phyloP scores from a whole-genome alignment of 2,888 invertebrate species.

The Eudasyphora cyanicolor region DNA sequence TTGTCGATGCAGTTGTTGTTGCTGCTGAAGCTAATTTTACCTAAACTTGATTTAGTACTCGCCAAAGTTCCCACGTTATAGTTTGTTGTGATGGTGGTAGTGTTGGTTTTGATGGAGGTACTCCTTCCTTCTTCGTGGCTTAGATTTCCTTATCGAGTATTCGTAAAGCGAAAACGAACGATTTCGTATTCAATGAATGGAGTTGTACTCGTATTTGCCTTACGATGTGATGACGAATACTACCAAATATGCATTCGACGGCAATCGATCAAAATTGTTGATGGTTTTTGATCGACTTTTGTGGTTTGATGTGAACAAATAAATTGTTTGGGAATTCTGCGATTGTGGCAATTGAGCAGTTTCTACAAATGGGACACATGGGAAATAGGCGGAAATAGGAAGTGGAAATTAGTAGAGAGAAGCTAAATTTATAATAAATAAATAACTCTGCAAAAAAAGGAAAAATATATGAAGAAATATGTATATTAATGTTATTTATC shows the following conservation, averaged over 20 bases:
- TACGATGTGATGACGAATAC: neutral
- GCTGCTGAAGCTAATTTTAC: conserved; percentile 41
- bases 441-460: too few species aligned
- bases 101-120: neutral
- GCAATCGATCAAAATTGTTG: conserved; percentile 16
- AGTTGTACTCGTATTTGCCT: neutral
- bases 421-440: too few species aligned
- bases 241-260: neutral
- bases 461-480: too few species aligned
- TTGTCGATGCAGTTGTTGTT: conserved; percentile 2
- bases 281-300: conserved; percentile 6
- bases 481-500: too few species aligned
- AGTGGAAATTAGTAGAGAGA: neutral
- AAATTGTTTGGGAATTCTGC: neutral
- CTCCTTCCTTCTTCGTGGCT: too few species aligned
- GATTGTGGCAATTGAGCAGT: neutral
- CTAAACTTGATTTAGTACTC: conserved; percentile 58
- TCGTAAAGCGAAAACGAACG: too few species aligned
- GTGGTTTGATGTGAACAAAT: conserved; percentile 24
- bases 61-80: conserved; percentile 61
- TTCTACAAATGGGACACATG: neutral
- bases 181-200: conserved; percentile 2
- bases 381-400: neutral
- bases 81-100: neutral
- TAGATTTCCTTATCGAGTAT: conserved; percentile 15